Evolutionary conservation across 2,113 vertebrate genomes (phyloP).

Genomic region (Reinhardtius hippoglossoides): DNA sequence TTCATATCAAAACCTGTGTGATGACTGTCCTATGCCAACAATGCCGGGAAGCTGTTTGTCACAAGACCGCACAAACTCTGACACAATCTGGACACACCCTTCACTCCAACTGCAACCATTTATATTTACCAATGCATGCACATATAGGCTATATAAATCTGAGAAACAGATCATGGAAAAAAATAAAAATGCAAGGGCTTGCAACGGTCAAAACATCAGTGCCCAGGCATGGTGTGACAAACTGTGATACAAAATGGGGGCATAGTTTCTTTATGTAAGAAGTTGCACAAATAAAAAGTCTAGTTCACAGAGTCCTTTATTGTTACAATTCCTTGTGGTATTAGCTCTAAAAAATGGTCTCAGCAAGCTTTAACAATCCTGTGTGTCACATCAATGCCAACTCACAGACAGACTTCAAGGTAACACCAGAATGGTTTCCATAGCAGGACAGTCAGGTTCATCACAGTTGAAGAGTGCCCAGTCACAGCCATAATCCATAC

Average conservation of each 20-base stretch:
- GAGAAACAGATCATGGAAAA: neutral
- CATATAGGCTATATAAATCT: neutral
- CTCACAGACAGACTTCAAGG: neutral
- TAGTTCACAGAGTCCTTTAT: no score
- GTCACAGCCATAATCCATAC: neutral
- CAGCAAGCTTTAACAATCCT: neutral
- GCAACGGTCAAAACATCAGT: neutral
- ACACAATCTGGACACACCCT: conserved; percentile 63
- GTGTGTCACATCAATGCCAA: neutral
- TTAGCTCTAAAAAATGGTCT: neutral
- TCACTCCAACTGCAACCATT: conserved; percentile 26
- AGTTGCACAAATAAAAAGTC: neutral
- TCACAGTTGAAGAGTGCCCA: neutral
- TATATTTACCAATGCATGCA: conserved; percentile 21
- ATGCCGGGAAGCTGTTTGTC: conserved; percentile 83
- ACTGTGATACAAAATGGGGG: no score
- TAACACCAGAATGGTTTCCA: no score
- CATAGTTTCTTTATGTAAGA: neutral
- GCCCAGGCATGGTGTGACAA: no score
- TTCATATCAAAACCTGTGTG: conserved; percentile 74
- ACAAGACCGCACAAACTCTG: conserved; percentile 48
- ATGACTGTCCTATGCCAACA: conserved; percentile 75
- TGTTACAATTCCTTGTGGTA: no score
- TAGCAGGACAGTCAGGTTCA: no score
- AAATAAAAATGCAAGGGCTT: neutral